Evolutionary conservation across 2,113 vertebrate genomes (phyloP).

Genomic region (Sphyrna mokarran): DNA sequence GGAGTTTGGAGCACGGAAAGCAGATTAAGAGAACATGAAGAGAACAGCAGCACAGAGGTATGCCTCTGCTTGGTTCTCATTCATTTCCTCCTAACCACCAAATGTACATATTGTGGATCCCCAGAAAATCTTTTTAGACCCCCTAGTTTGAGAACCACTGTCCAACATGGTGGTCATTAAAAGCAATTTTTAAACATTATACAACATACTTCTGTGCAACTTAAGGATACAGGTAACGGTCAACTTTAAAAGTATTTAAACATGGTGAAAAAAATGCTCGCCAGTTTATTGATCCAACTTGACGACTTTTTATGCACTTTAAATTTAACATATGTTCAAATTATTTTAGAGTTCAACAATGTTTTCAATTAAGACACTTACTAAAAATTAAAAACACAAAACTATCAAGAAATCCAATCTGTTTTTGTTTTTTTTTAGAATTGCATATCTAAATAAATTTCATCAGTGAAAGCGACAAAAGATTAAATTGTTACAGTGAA

Average conservation of each 20-base stretch:
- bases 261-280: not conserved
- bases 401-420: not conserved
- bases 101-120: too few relatives aligned
- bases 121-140: too few relatives aligned
- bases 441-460: not conserved
- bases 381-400: not conserved
- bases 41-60: too few relatives aligned
- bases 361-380: not conserved
- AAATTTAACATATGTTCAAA: too few relatives aligned
- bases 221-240: not conserved
- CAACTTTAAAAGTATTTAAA: not conserved
- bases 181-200: not conserved
- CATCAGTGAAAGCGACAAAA: not conserved
- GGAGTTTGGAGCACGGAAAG: too few relatives aligned
- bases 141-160: too few relatives aligned
- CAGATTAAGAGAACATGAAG: too few relatives aligned
- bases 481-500: not conserved
- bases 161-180: not conserved
- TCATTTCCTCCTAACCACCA: too few relatives aligned
- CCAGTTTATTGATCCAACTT: not conserved
- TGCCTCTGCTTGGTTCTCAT: too few relatives aligned
- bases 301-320: not conserved
- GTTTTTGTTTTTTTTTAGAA: not conserved
- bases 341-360: not conserved
- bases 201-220: too few relatives aligned